Evolutionary conservation across 1,140 invertebrate genomes (phyloP), one percentile per base, ranked within the genome.

Genomic region (Apis laboriosa): DNA sequence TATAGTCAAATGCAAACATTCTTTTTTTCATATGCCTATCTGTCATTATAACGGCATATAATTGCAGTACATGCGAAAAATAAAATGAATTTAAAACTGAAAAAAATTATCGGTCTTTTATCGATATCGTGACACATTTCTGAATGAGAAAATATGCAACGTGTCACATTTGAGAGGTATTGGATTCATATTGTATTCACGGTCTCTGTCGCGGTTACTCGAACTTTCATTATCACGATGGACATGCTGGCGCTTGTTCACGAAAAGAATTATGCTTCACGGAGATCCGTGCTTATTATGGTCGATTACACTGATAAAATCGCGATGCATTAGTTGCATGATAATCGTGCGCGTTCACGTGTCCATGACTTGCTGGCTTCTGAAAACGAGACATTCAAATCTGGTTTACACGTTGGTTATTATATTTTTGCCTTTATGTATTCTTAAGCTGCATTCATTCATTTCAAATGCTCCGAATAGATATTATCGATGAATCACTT

Each of bases 291-390:
- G 70, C 66, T 73, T 67, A 77, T 85, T 83, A 85, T 75, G 73
- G 53, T 34, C 80, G 84, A 85, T 85, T 85, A 85, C 80, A 55
- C 67, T 55, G 84, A 85, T 85, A 85, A 85, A 77, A 83, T 84
- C 83, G 12, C 73, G 73, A 83, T 72, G 67, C 83, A 77, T 84
- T 83, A 84, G 66, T 70, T 61, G 58, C 34, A 49, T 28, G 53
- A 34, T 82, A 81, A 76, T 55, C 49, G 53, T 63, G 70, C 21
- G 83, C 60, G 4, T 5, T n/a, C 8, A 55, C 11, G 9, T 58
- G 21, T 24, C 3, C n/a, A 17, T n/a, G 43, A 21, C 21, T 51
- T 21, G 49, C 43, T 13, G 21, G 12, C 67, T 24, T 24, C 67
- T 70, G 67, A 19, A 70, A 70, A 70, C 43, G n/a, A 12, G 21